Conservation (phyloP, 2,113 vertebrate genomes). For the Lasiurus borealis region DNA sequence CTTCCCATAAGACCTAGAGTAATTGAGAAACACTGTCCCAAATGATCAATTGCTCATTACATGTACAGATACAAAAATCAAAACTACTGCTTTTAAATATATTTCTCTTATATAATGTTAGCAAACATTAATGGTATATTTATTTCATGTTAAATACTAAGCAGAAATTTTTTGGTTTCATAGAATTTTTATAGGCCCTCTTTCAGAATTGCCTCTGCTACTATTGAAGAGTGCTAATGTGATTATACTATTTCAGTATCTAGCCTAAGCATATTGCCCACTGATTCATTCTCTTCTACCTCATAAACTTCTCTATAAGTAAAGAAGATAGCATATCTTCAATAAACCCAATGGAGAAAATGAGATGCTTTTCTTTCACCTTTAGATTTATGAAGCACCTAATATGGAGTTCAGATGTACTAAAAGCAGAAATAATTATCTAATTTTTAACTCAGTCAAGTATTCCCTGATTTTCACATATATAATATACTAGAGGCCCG, state of each 20-base stretch:
- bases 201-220: not conserved
- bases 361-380: constrained; percentile 15
- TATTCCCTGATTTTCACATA: not conserved
- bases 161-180: not conserved
- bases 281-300: constrained; percentile 30
- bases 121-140: not conserved
- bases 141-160: constrained; percentile 26
- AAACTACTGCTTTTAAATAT: not conserved
- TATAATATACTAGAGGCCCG: not conserved
- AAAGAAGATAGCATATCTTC: constrained; percentile 47
- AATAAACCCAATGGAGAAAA: constrained; percentile 21
- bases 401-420: not conserved
- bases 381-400: constrained; percentile 7
- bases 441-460: not conserved
- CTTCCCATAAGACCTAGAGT: not conserved
- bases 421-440: not conserved
- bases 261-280: not conserved
- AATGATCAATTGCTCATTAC: not conserved
- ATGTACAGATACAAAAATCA: not conserved
- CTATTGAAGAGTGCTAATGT: not conserved
- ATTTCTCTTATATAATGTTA: not conserved
- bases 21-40: not conserved
- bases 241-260: not conserved
- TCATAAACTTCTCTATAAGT: constrained; percentile 10
- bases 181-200: not conserved